These are phyloP conservation scores for Melitaea athalia DNA, from an alignment of 2,888 invertebrate genomes.

Conservation along the genomic window DNA sequence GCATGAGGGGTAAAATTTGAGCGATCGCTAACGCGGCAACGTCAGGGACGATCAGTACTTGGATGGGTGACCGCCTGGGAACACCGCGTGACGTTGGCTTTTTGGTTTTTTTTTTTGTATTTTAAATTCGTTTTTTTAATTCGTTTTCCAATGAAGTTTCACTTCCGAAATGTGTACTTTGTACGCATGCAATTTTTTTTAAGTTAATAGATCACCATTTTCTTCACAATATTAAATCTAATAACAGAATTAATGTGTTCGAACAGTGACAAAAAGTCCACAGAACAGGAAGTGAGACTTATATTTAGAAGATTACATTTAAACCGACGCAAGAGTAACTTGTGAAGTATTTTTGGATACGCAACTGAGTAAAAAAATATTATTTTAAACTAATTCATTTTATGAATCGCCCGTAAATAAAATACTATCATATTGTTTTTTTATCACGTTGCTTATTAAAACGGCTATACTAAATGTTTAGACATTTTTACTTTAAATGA, in stretches of 20 bases:
- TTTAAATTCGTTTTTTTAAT: no score
- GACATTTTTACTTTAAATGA: no score
- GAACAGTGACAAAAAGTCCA: constrained; percentile 29
- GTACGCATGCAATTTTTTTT: no score
- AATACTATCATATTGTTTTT: background rate
- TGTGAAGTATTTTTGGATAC: background rate
- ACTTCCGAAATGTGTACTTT: no score
- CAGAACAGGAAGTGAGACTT: constrained; percentile 56
- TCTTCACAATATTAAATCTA: background rate
- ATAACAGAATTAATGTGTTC: background rate
- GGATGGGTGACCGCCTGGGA: no score
- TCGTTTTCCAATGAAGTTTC: no score
- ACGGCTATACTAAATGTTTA: background rate
- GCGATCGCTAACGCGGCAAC: no score
- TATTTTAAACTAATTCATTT: background rate
- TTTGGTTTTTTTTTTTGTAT: no score
- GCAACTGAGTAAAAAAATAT: background rate
- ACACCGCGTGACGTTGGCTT: no score
- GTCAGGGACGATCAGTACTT: no score
- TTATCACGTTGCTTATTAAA: background rate
- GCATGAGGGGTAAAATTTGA: no score
- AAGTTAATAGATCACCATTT: no score
- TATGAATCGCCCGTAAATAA: background rate
- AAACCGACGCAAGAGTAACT: background rate
- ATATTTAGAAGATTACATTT: constrained; percentile 47